Evolutionary conservation across 2,797 vertebrate species (phyloP).

Genomic region (Helarctos malayanus): DNA sequence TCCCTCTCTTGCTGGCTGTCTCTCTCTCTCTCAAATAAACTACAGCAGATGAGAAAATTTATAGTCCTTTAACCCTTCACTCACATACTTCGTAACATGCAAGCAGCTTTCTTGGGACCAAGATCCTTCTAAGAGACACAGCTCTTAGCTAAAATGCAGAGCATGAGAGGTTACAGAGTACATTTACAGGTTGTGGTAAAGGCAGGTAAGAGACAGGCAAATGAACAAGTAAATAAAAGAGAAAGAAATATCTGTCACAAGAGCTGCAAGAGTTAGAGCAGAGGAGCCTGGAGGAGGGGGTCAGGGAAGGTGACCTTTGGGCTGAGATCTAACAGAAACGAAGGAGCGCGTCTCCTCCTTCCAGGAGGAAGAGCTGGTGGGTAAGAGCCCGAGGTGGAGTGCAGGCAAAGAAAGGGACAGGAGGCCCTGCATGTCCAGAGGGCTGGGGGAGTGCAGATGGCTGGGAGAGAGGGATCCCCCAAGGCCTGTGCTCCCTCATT

Average conservation of each 20-base stretch:
- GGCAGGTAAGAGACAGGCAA: not conserved
- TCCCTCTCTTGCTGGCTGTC: too few relatives aligned
- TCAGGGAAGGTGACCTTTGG: not conserved
- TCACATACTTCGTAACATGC: not conserved
- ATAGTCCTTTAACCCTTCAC: not conserved
- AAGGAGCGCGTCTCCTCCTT: not conserved
- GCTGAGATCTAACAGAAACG: not conserved
- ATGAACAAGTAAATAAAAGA: not conserved
- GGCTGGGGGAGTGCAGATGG: too few relatives aligned
- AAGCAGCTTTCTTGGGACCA: not conserved
- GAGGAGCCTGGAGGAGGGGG: not conserved
- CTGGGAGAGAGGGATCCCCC: rapidly evolving
- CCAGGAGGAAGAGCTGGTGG: not conserved
- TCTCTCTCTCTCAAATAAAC: not conserved
- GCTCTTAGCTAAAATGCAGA: not conserved
- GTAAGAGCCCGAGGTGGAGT: not conserved
- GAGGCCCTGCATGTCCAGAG: not conserved
- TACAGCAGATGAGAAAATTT: not conserved
- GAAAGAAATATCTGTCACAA: not conserved
- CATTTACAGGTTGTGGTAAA: not conserved
- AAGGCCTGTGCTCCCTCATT: not conserved
- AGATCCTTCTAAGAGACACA: not conserved
- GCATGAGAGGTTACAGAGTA: not conserved
- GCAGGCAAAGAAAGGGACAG: not conserved
- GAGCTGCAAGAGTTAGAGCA: not conserved